phyloP scores from a whole-genome alignment of 2,113 vertebrate genomes.

The Podocnemis expansa region DNA sequence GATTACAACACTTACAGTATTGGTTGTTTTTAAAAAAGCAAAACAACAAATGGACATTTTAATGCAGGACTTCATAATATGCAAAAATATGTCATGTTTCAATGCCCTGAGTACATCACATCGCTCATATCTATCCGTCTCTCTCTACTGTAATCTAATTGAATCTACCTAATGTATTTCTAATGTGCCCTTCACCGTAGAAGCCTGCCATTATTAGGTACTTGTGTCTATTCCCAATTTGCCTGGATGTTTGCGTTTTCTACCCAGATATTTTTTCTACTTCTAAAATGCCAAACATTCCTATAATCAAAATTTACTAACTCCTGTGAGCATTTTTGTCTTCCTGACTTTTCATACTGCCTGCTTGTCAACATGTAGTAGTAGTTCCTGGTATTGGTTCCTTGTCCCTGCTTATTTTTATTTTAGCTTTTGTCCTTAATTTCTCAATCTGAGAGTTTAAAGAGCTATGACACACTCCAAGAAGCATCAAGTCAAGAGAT shows the following conservation, averaged over 20 bases:
- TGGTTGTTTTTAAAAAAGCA: background rate
- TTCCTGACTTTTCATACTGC: conserved; percentile 52
- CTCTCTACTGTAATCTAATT: conserved; percentile 19
- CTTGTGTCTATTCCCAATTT: conserved; percentile 44
- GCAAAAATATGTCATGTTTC: background rate
- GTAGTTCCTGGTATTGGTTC: conserved; percentile 57
- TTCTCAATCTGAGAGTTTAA: conserved; percentile 66
- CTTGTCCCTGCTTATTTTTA: conserved; percentile 71
- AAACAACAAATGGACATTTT: conserved; percentile 7
- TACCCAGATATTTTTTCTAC: background rate
- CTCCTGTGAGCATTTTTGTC: conserved; percentile 14
- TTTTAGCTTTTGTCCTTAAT: conserved; percentile 63
- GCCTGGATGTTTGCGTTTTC: conserved; percentile 26
- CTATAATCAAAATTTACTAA: conserved; percentile 59
- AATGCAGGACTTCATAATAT: conserved; percentile 16
- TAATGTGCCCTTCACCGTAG: conserved; percentile 21
- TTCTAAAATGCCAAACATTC: conserved; percentile 59
- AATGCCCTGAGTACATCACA: background rate
- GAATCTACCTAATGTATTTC: conserved; percentile 45
- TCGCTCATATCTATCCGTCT: background rate
- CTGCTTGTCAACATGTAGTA: conserved; percentile 58
- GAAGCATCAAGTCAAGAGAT: conserved; percentile 66
- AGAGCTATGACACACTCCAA: conserved; percentile 59
- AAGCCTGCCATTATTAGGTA: conserved; percentile 36
- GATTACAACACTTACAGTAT: background rate